A percentile compares a stretch with the other conserved stretches of the same genome.
Conservation (phyloP, 2,888 invertebrate species). For the Nymphalis polychloros region DNA sequence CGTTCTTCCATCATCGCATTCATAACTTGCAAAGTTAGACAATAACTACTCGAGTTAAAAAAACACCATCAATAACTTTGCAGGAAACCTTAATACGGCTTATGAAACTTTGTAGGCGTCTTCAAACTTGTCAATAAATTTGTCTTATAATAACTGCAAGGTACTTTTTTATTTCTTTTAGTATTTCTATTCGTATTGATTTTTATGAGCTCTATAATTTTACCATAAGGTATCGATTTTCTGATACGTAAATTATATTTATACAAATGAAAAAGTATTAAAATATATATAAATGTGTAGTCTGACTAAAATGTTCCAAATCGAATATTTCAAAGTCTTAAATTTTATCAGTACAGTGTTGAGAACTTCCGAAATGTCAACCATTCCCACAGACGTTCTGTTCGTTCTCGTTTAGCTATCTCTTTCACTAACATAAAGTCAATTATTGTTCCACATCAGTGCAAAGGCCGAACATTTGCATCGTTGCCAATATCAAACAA, state of each 20-base stretch:
- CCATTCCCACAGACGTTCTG: conserved; percentile 16
- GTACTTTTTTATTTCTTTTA: conserved; percentile 17
- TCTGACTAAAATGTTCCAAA: too few species aligned
- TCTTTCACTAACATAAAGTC: conserved; percentile 25
- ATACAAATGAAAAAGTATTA: too few species aligned
- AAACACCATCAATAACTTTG: conserved; percentile 41
- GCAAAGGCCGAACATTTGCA: conserved; percentile 37
- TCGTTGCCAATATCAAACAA: conserved; percentile 27
- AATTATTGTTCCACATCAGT: conserved; percentile 28
- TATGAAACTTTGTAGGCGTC: conserved; percentile 27
- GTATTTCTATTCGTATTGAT: not conserved
- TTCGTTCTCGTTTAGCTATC: conserved; percentile 22
- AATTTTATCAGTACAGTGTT: not conserved
- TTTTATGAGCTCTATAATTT: not conserved
- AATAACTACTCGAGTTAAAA: conserved; percentile 41
- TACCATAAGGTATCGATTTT: too few species aligned
- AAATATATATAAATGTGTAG: too few species aligned
- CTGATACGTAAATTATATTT: too few species aligned
- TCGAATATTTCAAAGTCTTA: not conserved
- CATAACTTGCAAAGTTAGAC: conserved; percentile 40
- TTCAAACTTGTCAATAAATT: conserved; percentile 32
- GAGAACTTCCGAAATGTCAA: conserved; percentile 6
- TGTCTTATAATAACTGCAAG: conserved; percentile 20
- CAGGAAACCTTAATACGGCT: conserved; percentile 30
- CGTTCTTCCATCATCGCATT: conserved; percentile 37